These are phyloP conservation scores for Diorhabda elongata DNA, from an alignment of 1,140 invertebrate genomes.

Conservation along the genomic window DNA sequence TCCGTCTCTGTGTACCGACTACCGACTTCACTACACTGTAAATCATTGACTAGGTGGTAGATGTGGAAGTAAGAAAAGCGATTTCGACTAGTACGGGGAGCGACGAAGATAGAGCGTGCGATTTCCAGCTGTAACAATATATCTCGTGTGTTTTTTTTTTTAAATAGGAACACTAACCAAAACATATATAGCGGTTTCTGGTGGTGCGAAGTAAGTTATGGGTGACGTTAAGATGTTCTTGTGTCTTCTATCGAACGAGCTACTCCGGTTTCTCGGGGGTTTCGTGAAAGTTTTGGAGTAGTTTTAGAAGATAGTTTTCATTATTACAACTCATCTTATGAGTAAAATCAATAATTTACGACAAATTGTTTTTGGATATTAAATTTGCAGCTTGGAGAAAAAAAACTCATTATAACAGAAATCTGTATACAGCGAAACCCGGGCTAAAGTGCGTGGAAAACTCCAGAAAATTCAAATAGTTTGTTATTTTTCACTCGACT, in stretches of 20 bases:
- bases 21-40: slow-evolving; percentile 8
- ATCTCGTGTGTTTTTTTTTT: slow-evolving; percentile 33
- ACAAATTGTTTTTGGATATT: too few species aligned
- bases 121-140: slow-evolving; percentile 32
- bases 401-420: too few species aligned
- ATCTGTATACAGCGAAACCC: too few species aligned
- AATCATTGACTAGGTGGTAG: slow-evolving; percentile 21
- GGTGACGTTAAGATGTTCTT: slow-evolving; percentile 21
- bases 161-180: slow-evolving; percentile 31
- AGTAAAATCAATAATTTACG: too few species aligned
- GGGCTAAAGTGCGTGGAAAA: too few species aligned
- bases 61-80: slow-evolving; percentile 10
- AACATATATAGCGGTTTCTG: slow-evolving; percentile 35
- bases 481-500: too few species aligned
- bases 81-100: not conserved
- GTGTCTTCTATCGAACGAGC: slow-evolving; percentile 18
- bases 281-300: too few species aligned
- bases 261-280: not conserved
- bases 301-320: too few species aligned
- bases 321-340: too few species aligned
- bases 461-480: too few species aligned
- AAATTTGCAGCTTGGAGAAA: too few species aligned
- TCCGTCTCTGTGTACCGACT: not conserved
- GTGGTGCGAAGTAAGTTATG: slow-evolving; percentile 28
- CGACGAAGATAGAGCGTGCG: slow-evolving; percentile 16